Evolutionary conservation across 2,797 vertebrate species (phyloP), one percentile per base, ranked within the genome.

Genomic region (Lepilemur ruficaudatus): DNA sequence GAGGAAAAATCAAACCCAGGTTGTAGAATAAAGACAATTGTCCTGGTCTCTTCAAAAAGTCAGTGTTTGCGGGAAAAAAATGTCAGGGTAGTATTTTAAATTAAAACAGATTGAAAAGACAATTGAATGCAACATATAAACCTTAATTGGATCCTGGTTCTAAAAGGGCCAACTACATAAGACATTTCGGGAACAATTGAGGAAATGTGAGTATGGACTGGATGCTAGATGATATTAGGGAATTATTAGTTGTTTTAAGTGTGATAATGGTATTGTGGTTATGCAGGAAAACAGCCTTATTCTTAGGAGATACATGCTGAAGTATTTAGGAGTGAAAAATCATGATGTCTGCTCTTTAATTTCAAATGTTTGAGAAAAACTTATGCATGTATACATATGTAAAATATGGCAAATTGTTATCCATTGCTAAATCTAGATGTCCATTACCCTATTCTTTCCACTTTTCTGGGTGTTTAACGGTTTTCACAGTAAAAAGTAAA

Each of bases 401-500:
- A 93, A 84, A 88, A 81, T 50, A 85, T 32, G 43, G 55, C 13
- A 46, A 89, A 75, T 75, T 57, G 22, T 38, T 89, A 79, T 57
- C 67, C 46, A 55, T 43, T 93, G 57, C 32, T 88, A 41, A 93
- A 63, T 63, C 41, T 55, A 95, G 17, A 76, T 35, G 32, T 59
- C 85, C 23, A 32, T 55, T n/a, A 55, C 4, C 55, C 6, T 76
- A 28, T 89, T 90, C 32, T 92, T 89, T 86, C 48, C 92, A 65
- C 28, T 70, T 82, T 91, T 85, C 69, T 82, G 23, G 59, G 20
- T 38, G 67, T 69, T 81, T 76, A 85, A 76, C n/a, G 9, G 63
- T 81, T 83, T 81, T 95, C 69, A 65, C 9, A 65, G 46, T 89
- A 70, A 76, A 91, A 93, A 78, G 59, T 55, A 18, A 95, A 85